These are phyloP conservation scores for Galerucella nymphaeae DNA, from an alignment of 2,888 invertebrate genomes.

Conservation along the genomic window DNA sequence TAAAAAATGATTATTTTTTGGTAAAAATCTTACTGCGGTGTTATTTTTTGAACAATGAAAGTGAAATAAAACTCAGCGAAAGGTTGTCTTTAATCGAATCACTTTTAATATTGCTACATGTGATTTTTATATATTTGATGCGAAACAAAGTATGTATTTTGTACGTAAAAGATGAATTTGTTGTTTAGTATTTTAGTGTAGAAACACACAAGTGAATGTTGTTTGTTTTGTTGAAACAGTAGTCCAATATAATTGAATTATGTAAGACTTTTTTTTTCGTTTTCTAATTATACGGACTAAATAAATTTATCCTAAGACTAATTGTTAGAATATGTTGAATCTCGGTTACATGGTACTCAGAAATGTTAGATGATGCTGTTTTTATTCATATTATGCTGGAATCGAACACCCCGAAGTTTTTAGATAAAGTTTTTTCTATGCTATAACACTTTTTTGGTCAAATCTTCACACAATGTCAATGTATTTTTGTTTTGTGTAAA, in stretches of 20 bases:
- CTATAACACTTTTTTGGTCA: too few relatives aligned
- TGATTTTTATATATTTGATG: conserved; percentile 52
- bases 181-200: conserved; percentile 48
- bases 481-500: too few relatives aligned
- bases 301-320: conserved; percentile 43
- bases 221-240: conserved; percentile 30
- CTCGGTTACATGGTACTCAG: conserved; percentile 51
- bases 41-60: conserved; percentile 7
- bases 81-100: conserved; percentile 26
- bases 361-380: conserved; percentile 41
- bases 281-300: conserved; percentile 31
- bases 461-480: too few relatives aligned
- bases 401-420: not conserved
- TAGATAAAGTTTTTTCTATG: not conserved
- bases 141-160: conserved; percentile 54
- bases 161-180: conserved; percentile 49
- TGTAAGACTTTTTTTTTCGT: conserved; percentile 27
- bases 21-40: not conserved
- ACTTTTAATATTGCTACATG: conserved; percentile 33
- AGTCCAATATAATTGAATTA: conserved; percentile 22
- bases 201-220: conserved; percentile 34
- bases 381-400: conserved; percentile 25
- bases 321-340: conserved; percentile 45
- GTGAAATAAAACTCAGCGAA: conserved; percentile 15
- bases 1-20: not conserved